Conservation (phyloP, 92 coral and sea anemone species). For the Pocillopora grandis region DNA sequence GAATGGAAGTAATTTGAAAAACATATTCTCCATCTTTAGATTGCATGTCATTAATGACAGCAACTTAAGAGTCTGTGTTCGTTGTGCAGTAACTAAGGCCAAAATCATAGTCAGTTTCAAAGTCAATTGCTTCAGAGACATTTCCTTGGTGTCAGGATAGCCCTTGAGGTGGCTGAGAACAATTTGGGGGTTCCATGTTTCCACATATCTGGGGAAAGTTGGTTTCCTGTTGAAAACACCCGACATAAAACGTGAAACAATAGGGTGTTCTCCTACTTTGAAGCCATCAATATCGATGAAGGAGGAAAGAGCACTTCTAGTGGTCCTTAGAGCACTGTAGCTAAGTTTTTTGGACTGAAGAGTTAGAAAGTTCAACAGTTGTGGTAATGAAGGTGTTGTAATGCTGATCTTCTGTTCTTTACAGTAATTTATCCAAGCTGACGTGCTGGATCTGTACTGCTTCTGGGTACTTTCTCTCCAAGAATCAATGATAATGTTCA, state of each 20-base stretch:
- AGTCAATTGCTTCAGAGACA: slow-evolving; percentile 40
- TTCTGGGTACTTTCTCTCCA: slow-evolving; percentile 37
- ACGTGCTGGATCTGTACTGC: slow-evolving; percentile 24
- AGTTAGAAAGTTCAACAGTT: background rate
- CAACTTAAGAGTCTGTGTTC: slow-evolving; percentile 51
- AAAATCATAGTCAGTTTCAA: too few relatives aligned
- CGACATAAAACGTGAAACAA: slow-evolving; percentile 47
- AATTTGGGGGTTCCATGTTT: slow-evolving; percentile 54
- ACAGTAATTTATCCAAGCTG: slow-evolving; percentile 17
- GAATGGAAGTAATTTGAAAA: slow-evolving; percentile 20
- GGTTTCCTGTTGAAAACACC: slow-evolving; percentile 56
- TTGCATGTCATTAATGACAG: slow-evolving; percentile 47
- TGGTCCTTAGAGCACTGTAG: slow-evolving; percentile 33
- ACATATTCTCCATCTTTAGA: slow-evolving; percentile 28
- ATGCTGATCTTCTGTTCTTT: slow-evolving; percentile 3
- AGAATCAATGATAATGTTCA: slow-evolving; percentile 40
- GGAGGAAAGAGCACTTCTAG: slow-evolving; percentile 44
- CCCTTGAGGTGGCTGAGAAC: slow-evolving; percentile 19
- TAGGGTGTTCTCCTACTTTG: slow-evolving; percentile 44
- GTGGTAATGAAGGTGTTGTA: slow-evolving; percentile 4
- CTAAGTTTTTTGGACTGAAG: slow-evolving; percentile 7
- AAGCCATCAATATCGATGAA: too few relatives aligned
- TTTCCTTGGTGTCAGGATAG: slow-evolving; percentile 21
- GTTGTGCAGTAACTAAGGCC: slow-evolving; percentile 52
- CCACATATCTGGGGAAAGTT: slow-evolving; percentile 38